Percentiles rank a stretch among this genome's conserved stretches.
Evolutionary conservation across 2,888 invertebrate species (phyloP).

Genomic region (Aspidiotus rigidus): DNA sequence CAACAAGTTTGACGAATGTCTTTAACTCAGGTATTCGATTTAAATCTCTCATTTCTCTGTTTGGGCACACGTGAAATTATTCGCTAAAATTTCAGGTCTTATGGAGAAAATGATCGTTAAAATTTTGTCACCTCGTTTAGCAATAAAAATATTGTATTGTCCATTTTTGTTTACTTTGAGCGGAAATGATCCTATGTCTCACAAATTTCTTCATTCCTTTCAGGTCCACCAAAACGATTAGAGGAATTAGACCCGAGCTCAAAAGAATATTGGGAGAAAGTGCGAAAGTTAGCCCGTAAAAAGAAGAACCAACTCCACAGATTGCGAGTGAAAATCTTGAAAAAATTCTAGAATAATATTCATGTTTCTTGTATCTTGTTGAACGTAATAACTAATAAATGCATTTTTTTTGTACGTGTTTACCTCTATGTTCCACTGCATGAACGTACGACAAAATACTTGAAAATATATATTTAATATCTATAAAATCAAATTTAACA

Average conservation of each 20-base stretch:
- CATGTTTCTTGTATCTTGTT: not conserved
- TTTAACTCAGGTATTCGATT: no score
- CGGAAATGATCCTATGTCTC: not conserved
- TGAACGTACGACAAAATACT: conserved; percentile 6
- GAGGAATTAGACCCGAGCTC: conserved; percentile 68
- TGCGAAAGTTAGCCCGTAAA: conserved; percentile 56
- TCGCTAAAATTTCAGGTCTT: no score
- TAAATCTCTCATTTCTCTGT: no score
- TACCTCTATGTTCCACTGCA: not conserved
- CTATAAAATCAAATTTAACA: conserved; percentile 29
- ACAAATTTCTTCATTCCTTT: no score
- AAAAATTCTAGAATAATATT: conserved; percentile 9
- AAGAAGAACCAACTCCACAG: conserved; percentile 41
- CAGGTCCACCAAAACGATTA: conserved; percentile 49
- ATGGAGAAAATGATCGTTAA: no score
- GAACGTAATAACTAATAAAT: not conserved
- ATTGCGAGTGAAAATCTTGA: conserved; percentile 7
- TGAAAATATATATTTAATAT: conserved; percentile 28
- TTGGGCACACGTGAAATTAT: no score
- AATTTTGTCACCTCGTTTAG: no score
- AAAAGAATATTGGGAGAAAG: conserved; percentile 70
- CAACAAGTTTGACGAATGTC: no score
- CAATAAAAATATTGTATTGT: not conserved
- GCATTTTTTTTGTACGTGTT: conserved; percentile 1
- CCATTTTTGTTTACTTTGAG: conserved; percentile 6